These are phyloP conservation scores for Danio kyathit DNA, from an alignment of 2,797 vertebrate genomes.

Conservation along the genomic window DNA sequence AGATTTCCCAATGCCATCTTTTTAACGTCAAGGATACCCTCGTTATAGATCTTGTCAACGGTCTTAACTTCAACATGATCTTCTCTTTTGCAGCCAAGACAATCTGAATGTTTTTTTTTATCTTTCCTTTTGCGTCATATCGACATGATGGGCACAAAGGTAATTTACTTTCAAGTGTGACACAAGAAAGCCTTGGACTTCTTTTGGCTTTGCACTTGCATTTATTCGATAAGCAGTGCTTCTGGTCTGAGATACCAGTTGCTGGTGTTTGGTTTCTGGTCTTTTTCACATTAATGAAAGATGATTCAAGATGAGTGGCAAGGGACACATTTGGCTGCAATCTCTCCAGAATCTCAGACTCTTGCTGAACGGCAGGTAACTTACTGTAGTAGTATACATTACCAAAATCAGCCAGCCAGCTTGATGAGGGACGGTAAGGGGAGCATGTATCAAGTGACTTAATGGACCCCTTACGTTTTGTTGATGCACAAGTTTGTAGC, in stretches of 20 bases:
- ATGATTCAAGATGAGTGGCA: background rate
- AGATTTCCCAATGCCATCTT: conserved; percentile 63
- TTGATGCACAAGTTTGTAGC: conserved; percentile 16
- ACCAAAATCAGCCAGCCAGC: conserved; percentile 75
- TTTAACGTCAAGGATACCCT: conserved; percentile 15
- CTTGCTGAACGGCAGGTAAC: conserved; percentile 65
- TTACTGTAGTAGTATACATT: conserved; percentile 66
- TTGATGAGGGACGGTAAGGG: conserved; percentile 75
- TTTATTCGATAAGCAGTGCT: conserved; percentile 59
- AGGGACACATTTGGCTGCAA: conserved; percentile 13
- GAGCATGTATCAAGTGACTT: conserved; percentile 74
- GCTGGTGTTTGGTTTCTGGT: conserved; percentile 42
- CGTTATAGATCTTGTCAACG: conserved; percentile 64
- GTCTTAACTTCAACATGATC: conserved; percentile 62
- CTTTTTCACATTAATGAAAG: conserved; percentile 56
- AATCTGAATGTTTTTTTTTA: conserved; percentile 45
- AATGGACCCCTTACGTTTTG: conserved; percentile 56
- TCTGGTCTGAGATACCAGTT: conserved; percentile 65
- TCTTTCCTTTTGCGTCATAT: conserved; percentile 54
- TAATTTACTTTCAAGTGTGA: conserved; percentile 52
- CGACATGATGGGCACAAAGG: conserved; percentile 70
- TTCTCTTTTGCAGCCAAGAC: conserved; percentile 1
- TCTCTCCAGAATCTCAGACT: conserved; percentile 47
- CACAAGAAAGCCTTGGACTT: conserved; percentile 52
- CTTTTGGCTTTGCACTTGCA: conserved; percentile 53